phyloP scores from a whole-genome alignment of 2,888 invertebrate genomes.

The Gonocerus acuteangulatus region DNA sequence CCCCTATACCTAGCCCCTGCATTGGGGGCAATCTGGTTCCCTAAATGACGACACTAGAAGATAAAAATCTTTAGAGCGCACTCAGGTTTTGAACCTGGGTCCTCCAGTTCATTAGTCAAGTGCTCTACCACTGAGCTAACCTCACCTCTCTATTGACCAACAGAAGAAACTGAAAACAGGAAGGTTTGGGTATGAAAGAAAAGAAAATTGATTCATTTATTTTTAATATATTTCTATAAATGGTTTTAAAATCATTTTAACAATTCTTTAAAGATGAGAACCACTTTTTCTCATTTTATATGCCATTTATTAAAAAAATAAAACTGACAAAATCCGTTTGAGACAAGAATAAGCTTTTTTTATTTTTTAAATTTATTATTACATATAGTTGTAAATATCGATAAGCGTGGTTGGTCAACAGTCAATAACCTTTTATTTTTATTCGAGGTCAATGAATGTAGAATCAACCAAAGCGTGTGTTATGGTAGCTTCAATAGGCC shows the following conservation, averaged over 20 bases:
- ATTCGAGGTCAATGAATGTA: constrained; percentile 16
- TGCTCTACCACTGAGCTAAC: too few species aligned
- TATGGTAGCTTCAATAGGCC: constrained; percentile 16
- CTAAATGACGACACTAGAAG: too few species aligned
- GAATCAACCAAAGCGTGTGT: constrained; percentile 17
- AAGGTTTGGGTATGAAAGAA: too few species aligned
- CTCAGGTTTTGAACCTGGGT: too few species aligned
- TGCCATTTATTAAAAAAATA: constrained; percentile 26
- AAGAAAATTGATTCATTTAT: constrained; percentile 14
- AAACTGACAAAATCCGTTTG: constrained; percentile 20
- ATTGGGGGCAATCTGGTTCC: too few species aligned
- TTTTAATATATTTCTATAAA: constrained; percentile 7
- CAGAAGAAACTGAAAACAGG: too few species aligned
- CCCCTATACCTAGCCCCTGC: too few species aligned
- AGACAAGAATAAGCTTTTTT: constrained; percentile 21
- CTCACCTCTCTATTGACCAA: too few species aligned
- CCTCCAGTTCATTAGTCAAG: too few species aligned
- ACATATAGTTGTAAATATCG: constrained; percentile 4
- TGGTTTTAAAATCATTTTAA: constrained; percentile 17
- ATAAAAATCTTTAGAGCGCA: too few species aligned
- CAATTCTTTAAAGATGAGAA: constrained; percentile 17
- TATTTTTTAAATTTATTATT: constrained; percentile 12
- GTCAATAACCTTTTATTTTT: constrained; percentile 7
- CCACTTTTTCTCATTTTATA: constrained; percentile 13
- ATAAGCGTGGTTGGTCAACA: constrained; percentile 19